phyloP scores from a whole-genome alignment of 2,113 vertebrate genomes.

The Nansenia antarctica region DNA sequence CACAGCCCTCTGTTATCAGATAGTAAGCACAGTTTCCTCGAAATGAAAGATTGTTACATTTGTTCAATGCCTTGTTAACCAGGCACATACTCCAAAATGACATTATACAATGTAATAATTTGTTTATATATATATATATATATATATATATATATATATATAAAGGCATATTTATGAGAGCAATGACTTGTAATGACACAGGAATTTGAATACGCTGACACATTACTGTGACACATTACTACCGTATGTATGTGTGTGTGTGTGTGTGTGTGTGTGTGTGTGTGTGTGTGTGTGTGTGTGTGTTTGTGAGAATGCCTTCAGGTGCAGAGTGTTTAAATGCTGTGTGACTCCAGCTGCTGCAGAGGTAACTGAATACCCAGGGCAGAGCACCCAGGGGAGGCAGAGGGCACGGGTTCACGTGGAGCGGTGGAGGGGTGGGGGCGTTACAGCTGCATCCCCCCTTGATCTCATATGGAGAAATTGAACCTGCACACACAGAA shows the following conservation, averaged over 20 bases:
- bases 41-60: neutral
- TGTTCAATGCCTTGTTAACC: neutral
- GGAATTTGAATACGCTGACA: no score
- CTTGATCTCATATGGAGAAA: neutral
- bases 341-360: slow-evolving; percentile 70
- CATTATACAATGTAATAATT: neutral
- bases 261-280: slow-evolving; percentile 13
- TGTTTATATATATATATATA: slow-evolving; percentile 5
- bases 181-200: no score
- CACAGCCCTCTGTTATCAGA: neutral
- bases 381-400: slow-evolving; percentile 62
- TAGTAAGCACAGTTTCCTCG: neutral
- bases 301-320: slow-evolving; percentile 62
- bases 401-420: slow-evolving; percentile 27
- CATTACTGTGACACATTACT: no score
- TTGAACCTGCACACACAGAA: neutral
- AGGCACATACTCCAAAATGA: neutral
- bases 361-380: slow-evolving; percentile 67
- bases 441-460: slow-evolving; percentile 38
- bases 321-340: slow-evolving; percentile 63
- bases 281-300: slow-evolving; percentile 30
- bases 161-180: neutral
- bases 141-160: neutral
- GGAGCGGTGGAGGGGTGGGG: slow-evolving; percentile 11
- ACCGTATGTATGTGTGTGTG: slow-evolving; percentile 17